Conservation (phyloP, 2,113 vertebrate species). For the Toxostoma redivivum region DNA sequence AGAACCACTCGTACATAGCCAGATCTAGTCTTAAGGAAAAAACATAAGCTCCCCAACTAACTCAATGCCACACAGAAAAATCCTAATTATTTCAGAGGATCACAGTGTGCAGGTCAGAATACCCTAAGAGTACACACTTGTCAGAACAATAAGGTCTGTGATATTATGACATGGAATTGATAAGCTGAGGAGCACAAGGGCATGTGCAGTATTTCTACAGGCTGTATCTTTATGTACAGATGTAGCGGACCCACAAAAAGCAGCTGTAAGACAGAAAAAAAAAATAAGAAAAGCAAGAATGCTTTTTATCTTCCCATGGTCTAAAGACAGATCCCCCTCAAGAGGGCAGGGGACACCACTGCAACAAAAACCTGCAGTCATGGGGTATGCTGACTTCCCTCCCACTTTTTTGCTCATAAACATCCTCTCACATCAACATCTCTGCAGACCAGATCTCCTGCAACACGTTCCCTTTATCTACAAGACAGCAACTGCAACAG, state of each 20-base stretch:
- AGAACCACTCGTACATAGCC: accelerated
- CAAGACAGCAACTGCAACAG: background rate
- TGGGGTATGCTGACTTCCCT: background rate
- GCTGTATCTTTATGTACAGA: background rate
- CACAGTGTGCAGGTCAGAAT: background rate
- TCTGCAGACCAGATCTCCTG: background rate
- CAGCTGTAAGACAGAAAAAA: background rate
- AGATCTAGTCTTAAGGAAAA: background rate
- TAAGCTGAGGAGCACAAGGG: background rate
- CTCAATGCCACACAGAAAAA: background rate
- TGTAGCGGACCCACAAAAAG: background rate
- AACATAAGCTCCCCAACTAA: background rate
- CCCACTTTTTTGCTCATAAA: background rate
- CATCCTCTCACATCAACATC: background rate
- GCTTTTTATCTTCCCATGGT: background rate
- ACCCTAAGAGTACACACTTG: background rate
- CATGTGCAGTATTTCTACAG: background rate
- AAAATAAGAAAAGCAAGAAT: background rate
- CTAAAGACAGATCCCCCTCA: background rate
- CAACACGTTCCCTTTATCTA: background rate
- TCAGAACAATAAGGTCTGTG: background rate
- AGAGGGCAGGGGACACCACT: background rate
- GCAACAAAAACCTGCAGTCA: background rate
- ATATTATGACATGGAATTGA: accelerated
- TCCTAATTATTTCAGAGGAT: background rate